phyloP scores from a whole-genome alignment of 2,797 vertebrate species.

The Esox lucius region DNA sequence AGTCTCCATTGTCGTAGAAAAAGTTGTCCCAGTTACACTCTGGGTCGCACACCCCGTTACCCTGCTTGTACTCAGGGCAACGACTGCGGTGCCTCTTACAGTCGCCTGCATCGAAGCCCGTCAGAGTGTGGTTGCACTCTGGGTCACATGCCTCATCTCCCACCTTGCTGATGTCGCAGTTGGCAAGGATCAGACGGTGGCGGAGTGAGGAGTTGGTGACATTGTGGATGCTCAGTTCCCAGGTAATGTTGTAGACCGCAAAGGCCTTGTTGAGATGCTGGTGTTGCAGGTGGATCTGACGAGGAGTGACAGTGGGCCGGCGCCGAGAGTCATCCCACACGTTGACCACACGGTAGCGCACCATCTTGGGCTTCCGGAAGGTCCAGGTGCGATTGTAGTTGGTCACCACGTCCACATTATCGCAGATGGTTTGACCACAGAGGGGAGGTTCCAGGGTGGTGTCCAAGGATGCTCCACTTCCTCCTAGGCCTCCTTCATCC shows the following conservation, averaged over 20 bases:
- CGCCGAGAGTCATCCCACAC: constrained; percentile 80
- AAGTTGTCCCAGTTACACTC: constrained; percentile 94
- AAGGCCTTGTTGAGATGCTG: constrained; percentile 91
- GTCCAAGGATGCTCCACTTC: constrained; percentile 81
- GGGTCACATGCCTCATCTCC: constrained; percentile 89
- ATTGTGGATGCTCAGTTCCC: constrained; percentile 93
- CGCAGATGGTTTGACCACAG: constrained; percentile 94
- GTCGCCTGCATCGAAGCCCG: constrained; percentile 90
- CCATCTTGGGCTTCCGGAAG: constrained; percentile 86
- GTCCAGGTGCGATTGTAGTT: constrained; percentile 90
- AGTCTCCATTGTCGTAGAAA: constrained; percentile 91
- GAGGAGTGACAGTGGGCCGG: constrained; percentile 86
- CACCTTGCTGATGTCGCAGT: constrained; percentile 96
- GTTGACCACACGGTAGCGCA: constrained; percentile 93
- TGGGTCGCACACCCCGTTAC: constrained; percentile 89
- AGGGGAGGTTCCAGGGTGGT: constrained; percentile 88
- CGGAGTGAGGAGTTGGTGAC: constrained; percentile 90
- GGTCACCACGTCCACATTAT: constrained; percentile 87
- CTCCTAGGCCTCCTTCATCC: constrained; percentile 64
- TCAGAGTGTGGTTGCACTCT: constrained; percentile 94
- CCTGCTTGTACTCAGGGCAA: constrained; percentile 83
- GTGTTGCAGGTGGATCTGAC: constrained; percentile 95
- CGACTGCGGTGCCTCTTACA: constrained; percentile 77
- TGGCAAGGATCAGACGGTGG: constrained; percentile 90
- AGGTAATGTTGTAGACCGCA: constrained; percentile 91